Conservation (phyloP, 2,797 vertebrate genomes). For the Lepidocolaptes lacrymiger region DNA sequence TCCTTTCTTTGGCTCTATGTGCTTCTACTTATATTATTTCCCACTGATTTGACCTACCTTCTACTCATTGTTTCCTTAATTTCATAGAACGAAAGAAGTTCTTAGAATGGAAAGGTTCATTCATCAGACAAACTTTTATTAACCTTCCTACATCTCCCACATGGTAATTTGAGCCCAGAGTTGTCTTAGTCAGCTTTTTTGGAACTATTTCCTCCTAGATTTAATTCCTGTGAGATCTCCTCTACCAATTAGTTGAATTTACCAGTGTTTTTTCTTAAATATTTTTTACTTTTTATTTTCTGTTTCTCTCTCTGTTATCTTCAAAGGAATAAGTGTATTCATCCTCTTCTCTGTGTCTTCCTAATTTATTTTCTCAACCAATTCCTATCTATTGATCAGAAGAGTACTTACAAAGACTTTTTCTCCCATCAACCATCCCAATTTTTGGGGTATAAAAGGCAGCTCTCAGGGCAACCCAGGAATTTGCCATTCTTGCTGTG, state of each 20-base stretch:
- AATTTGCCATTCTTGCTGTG: background rate
- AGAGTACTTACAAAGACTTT: background rate
- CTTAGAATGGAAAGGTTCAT: background rate
- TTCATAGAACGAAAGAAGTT: background rate
- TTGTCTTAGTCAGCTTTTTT: background rate
- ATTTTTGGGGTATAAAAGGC: background rate
- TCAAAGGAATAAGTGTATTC: background rate
- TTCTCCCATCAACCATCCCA: background rate
- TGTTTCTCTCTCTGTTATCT: background rate
- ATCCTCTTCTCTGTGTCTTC: background rate
- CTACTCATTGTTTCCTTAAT: background rate
- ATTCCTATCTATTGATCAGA: background rate
- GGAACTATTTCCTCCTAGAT: background rate
- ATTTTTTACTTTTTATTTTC: background rate
- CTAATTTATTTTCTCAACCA: background rate
- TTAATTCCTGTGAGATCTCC: background rate
- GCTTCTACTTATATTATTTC: background rate
- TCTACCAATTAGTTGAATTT: background rate
- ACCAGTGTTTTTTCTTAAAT: background rate
- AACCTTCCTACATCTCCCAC: background rate
- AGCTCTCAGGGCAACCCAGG: background rate
- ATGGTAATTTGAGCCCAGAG: background rate
- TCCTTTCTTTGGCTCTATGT: background rate
- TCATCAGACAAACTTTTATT: background rate
- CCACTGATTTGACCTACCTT: background rate